A percentile compares a stretch with the other conserved stretches of the same genome.
Conservation (phyloP, 1,140 invertebrate species). For the Ylistrum balloti region DNA sequence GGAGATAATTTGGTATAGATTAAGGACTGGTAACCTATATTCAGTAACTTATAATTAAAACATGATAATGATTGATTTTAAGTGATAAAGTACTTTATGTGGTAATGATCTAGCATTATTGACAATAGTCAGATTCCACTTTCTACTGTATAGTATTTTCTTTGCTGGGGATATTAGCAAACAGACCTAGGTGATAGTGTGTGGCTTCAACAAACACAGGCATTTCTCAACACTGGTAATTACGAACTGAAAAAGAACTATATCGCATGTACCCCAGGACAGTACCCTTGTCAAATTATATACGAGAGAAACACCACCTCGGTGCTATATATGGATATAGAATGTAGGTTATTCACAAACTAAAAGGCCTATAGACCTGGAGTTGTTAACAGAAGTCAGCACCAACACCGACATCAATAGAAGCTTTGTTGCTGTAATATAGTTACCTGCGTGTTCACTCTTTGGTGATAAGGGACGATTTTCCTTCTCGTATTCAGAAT, state of each 20-base stretch:
- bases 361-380: neutral
- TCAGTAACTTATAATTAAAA: no score
- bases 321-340: neutral
- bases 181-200: slow-evolving; percentile 17
- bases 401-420: neutral
- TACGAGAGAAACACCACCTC: neutral
- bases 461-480: neutral
- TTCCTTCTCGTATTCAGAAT: neutral
- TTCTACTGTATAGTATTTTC: neutral
- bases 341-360: neutral
- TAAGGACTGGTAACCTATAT: no score
- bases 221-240: slow-evolving; percentile 26
- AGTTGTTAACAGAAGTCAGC: neutral
- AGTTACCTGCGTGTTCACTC: neutral
- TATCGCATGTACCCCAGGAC: neutral
- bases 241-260: neutral
- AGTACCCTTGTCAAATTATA: neutral
- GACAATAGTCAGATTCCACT: neutral
- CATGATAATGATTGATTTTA: no score
- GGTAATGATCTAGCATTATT: no score
- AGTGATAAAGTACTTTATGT: no score
- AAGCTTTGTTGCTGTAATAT: neutral
- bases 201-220: slow-evolving; percentile 8
- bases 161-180: slow-evolving; percentile 38
- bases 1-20: no score